phyloP scores from a whole-genome alignment of 1,140 invertebrate species.

The Drosophila pseudoananassae region DNA sequence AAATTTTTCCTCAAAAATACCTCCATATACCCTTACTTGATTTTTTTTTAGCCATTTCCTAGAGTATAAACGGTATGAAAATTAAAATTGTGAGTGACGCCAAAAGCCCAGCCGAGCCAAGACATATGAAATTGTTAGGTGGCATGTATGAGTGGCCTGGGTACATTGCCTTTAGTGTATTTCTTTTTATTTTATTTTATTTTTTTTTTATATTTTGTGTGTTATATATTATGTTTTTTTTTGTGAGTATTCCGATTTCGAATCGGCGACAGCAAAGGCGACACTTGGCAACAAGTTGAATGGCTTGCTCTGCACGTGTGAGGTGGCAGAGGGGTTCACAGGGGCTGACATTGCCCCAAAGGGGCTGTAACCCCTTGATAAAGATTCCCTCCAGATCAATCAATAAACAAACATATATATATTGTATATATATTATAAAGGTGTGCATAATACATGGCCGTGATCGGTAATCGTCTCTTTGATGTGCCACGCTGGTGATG shows the following conservation, averaged over 20 bases:
- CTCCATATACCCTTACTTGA: not conserved
- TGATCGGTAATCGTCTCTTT: conserved; percentile 31
- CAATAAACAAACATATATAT: not conserved
- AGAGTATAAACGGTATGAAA: conserved; percentile 25
- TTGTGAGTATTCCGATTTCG: conserved; percentile 31
- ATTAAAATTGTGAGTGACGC: conserved; percentile 42
- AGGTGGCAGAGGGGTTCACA: not conserved
- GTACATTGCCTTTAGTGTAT: conserved; percentile 45
- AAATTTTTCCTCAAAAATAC: not conserved
- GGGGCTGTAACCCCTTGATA: conserved; percentile 42
- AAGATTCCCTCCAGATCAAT: conserved; percentile 36
- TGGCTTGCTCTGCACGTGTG: conserved; percentile 29
- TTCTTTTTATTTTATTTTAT: conserved; percentile 6
- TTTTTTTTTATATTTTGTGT: conserved; percentile 10
- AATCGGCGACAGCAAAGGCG: conserved; percentile 21
- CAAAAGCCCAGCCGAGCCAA: conserved; percentile 24
- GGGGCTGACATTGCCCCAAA: conserved; percentile 11
- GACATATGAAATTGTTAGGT: conserved; percentile 20
- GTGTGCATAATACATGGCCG: conserved; percentile 28
- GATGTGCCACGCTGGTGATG: conserved; percentile 19
- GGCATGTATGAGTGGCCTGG: conserved; percentile 4
- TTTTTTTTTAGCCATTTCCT: not conserved
- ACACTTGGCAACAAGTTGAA: conserved; percentile 76
- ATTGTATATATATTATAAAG: conserved; percentile 10
- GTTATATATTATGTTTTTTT: not conserved